Conservation (phyloP, 2,797 vertebrate genomes). For the Sternotherus odoratus region DNA sequence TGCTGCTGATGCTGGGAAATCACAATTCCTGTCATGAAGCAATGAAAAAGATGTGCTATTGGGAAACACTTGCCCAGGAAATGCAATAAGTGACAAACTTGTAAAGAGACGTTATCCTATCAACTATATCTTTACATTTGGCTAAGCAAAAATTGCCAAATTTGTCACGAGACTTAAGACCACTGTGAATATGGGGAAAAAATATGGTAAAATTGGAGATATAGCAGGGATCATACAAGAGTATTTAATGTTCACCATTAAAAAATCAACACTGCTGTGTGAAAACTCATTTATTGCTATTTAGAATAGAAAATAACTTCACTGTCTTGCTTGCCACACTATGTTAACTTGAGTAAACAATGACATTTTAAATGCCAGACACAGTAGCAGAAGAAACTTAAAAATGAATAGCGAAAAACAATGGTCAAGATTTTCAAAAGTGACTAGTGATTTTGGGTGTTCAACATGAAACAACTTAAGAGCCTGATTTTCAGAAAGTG, state of each 20-base stretch:
- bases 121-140: not conserved
- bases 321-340: not conserved
- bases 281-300: not conserved
- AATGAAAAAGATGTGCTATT: not conserved
- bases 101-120: not conserved
- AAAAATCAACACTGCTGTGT: not conserved
- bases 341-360: not conserved
- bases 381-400: not conserved
- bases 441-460: not conserved
- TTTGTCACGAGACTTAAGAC: not conserved
- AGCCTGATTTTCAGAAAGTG: constrained; percentile 3
- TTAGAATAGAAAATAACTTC: not conserved
- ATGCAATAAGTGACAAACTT: not conserved
- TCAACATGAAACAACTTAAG: not conserved
- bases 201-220: not conserved
- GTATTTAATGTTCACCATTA: not conserved
- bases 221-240: not conserved
- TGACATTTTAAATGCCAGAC: not conserved
- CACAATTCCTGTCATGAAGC: not conserved
- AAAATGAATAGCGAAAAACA: not conserved
- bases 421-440: not conserved
- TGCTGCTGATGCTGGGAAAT: not conserved
- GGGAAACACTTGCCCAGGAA: not conserved
- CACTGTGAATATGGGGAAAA: not conserved
- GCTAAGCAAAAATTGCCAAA: not conserved